Conservation (phyloP, 1,140 invertebrate species). For the Chironomus striatipennis region DNA sequence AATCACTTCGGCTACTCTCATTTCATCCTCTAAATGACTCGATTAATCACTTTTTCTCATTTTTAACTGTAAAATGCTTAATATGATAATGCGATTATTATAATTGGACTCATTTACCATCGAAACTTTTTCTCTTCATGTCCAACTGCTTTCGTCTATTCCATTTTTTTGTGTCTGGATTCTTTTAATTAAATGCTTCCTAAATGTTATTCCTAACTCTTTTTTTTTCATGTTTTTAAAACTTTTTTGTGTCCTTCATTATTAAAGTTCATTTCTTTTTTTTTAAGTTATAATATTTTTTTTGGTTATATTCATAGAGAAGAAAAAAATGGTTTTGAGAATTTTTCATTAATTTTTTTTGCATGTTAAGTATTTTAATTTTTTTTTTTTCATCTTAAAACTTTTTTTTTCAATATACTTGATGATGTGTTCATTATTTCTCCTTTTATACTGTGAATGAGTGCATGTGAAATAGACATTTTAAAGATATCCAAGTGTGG, state of each 20-base stretch:
- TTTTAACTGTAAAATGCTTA: neutral
- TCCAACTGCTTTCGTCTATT: neutral
- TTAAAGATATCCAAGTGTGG: constrained; percentile 82
- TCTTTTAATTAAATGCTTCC: neutral
- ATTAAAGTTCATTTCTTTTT: neutral
- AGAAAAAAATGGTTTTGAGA: constrained; percentile 10
- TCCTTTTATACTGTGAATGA: neutral
- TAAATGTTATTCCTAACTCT: neutral
- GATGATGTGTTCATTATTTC: neutral
- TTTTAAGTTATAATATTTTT: constrained; percentile 1
- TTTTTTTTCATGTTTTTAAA: neutral
- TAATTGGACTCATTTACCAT: neutral
- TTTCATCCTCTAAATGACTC: no score
- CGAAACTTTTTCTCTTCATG: neutral
- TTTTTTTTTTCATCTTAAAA: no score
- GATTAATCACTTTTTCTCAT: neutral
- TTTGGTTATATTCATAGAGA: neutral
- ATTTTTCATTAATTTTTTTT: neutral
- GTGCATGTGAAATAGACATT: constrained; percentile 26
- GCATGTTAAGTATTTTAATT: no score
- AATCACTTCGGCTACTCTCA: no score
- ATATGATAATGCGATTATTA: neutral
- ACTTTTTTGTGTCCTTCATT: neutral
- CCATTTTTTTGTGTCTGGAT: neutral
- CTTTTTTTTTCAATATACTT: no score